Base-by-base conservation (phyloP, 35 echinoderm and acorn worm genomes). In the Chiridota heheva region DNA sequence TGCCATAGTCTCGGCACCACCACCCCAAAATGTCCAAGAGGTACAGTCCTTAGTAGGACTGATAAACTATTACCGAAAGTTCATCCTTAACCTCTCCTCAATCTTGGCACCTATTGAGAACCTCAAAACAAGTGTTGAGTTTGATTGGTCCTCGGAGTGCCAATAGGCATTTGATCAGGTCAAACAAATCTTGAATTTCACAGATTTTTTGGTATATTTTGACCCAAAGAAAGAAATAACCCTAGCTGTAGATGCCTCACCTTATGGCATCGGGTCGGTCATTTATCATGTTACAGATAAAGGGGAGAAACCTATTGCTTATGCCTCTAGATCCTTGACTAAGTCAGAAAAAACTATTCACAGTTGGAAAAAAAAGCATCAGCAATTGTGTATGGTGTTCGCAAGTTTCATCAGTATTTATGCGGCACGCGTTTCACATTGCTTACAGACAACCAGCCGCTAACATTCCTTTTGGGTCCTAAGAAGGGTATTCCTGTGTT, bases 51-150 rank as follows among this genome's bases (percentile, higher is more conserved):
- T 75, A 24, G 6, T 76, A 24, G 82, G 82, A 8, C 15, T 87
- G 40, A 30, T 81, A 29, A 38, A 82, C 8, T 89, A 89, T 31
- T 89, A 89, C 49, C 37, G 49, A 35, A 82, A 81, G 44, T 89
- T 77, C 44, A 40, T 90, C 30, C 78, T 80, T 4, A 90, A 81
- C 34, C 47, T 89, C 13, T 79, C 86, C 2, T 60, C 65, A 0
- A 63, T 73, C 5, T 42, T 81, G 35, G 38, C 49, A 20, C 87
- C 70, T 2, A 46, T 90, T 40, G 34, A 68, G 17, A 40, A 38
- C 18, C 32, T 80, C 17, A 35, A 39, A 31, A 30, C 25, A 4
- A 43, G 44, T n/a, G 58, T 27, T 37, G 37, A 20, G 24, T 82
- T 53, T 22, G 13, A 30, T 22, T 77, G 87, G 87, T 46, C 58